A percentile compares a stretch with the other conserved stretches of the same genome.
Conservation (phyloP, 2,888 invertebrate genomes). For the Eupeodes latifasciatus region DNA sequence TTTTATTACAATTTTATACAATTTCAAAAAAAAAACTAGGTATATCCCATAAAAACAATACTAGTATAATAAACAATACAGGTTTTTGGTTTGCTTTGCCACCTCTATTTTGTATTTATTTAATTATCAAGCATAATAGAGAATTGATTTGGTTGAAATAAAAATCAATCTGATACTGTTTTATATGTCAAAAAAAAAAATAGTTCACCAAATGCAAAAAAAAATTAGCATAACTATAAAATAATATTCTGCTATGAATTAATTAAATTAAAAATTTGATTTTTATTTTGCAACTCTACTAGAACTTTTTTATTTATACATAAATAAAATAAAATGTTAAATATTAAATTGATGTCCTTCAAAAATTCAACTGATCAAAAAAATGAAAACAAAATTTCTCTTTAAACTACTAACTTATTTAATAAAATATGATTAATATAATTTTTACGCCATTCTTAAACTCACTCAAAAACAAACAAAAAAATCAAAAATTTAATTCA, state of each 20-base stretch:
- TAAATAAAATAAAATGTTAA: constrained; percentile 8
- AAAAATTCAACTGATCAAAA: constrained; percentile 5
- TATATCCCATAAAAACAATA: no score
- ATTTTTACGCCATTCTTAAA: no score
- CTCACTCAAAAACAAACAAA: not conserved
- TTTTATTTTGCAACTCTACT: not conserved
- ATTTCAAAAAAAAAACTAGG: not conserved
- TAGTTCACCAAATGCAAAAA: not conserved
- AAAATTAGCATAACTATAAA: not conserved
- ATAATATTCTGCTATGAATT: not conserved
- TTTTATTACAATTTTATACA: constrained; percentile 43
- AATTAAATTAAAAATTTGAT: not conserved
- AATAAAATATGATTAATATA: no score
- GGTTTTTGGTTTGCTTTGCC: not conserved
- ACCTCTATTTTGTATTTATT: not conserved
- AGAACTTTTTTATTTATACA: not conserved
- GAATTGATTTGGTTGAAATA: constrained; percentile 1
- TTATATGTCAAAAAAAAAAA: not conserved
- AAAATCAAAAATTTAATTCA: not conserved
- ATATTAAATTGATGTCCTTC: constrained; percentile 61
- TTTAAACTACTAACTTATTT: not conserved
- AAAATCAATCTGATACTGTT: not conserved
- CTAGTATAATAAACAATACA: constrained; percentile 6
- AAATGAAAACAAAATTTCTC: constrained; percentile 7
- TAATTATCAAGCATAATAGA: not conserved